Evolutionary conservation across 2,888 invertebrate species (phyloP), one percentile per base, ranked within the genome.

Genomic region (Isoperla grammatica): DNA sequence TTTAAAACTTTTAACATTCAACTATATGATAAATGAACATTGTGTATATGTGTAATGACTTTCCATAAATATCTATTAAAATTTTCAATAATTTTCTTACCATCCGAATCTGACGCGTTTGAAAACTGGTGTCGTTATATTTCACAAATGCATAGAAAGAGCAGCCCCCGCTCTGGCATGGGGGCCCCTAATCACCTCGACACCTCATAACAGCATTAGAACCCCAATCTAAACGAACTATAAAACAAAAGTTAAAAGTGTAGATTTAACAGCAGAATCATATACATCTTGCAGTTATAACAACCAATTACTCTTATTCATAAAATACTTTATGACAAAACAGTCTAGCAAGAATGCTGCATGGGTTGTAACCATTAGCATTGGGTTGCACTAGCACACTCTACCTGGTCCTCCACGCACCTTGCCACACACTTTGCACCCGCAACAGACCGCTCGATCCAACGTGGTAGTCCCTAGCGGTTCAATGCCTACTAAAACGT

Each of bases 401-500:
- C 62, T 62, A 64, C 56, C 56, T 42, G 61, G 57, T 61, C 59
- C 63, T 63, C 62, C 60, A 49, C 59, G 59, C 64, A 61, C 60
- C 46, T 23, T 20, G 49, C 49, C 46, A 61, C 59, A 37, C 61
- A 59, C 56, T 53, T 37, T 39, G 53, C 53, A 53, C 17, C 37
- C 49, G n/a, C n/a, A n/a, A n/a, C n/a, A n/a, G n/a, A n/a, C n/a
- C n/a, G 53, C n/a, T 19, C 45, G 15, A 45, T 29, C 29, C 29
- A 29, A 29, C 17, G 53, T 53, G 39, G 53, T 39, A n/a, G 61
- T 62, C 62, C 66, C 67, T 67, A 64, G 61, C 63, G 64, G 65
- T 64, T 65, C 29, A 29, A 29, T 29, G 67, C 67, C 66, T 67
- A 68, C 67, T 68, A 68, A 67, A 68, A 68, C 67, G 67, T 68